A percentile compares a stretch with the other conserved stretches of the same genome.
These are phyloP conservation scores for Syrmaticus mikado DNA, from an alignment of 2,113 vertebrate genomes.

Conservation along the genomic window DNA sequence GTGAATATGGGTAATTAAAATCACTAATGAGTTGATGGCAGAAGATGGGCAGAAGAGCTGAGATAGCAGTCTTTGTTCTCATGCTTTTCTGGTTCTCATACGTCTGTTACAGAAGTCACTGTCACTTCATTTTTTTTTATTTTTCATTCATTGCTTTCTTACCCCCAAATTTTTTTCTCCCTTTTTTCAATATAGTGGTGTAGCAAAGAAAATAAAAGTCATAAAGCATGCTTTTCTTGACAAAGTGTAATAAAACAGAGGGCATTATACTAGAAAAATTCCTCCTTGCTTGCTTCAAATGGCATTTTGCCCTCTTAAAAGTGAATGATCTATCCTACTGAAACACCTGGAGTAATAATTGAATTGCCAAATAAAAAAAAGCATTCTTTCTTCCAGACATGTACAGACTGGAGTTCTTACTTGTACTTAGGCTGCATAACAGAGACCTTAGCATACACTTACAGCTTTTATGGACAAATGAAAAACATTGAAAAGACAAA, in stretches of 20 bases:
- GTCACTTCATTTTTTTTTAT: neutral
- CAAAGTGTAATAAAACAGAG: constrained; percentile 23
- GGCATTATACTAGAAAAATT: neutral
- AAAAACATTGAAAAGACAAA: constrained; percentile 1
- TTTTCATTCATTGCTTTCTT: neutral
- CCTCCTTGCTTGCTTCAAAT: neutral
- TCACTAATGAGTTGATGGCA: neutral
- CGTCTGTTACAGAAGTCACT: neutral
- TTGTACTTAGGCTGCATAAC: neutral
- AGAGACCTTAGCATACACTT: neutral
- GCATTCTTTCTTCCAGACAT: neutral
- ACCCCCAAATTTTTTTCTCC: neutral
- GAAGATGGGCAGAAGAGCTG: neutral
- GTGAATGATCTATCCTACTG: neutral
- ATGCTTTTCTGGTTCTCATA: neutral
- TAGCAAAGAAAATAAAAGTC: constrained; percentile 29
- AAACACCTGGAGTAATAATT: constrained; percentile 21
- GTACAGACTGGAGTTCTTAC: neutral
- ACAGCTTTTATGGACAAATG: neutral
- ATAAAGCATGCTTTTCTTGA: constrained; percentile 20
- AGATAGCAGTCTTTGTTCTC: neutral
- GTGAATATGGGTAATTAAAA: neutral
- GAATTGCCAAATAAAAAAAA: neutral
- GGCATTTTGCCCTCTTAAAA: neutral
- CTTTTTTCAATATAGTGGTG: neutral